Base-by-base conservation (phyloP, 2,113 vertebrate species). In the Podarcis muralis region DNA sequence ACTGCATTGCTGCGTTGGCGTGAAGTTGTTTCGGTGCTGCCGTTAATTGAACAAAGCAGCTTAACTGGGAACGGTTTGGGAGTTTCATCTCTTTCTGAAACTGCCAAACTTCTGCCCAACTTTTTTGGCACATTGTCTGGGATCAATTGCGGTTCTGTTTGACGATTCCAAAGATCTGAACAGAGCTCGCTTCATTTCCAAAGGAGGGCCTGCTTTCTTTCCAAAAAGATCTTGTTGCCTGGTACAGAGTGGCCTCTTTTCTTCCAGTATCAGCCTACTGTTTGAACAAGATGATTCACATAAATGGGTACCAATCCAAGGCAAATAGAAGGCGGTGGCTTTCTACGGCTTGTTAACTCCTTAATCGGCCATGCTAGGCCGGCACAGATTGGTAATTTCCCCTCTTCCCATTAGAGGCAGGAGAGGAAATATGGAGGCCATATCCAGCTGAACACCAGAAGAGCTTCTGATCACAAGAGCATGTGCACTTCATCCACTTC, bases 241-340 rank as follows among this genome's bases (percentile, higher is more conserved):
- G 62, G 13, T 66, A 48, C 57, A 30, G 85, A 87, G 92, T 59
- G 83, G 27, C 88, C 83, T 86, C 87, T 91, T 43, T 32, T n/a
- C 65, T 18, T 25, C 25, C 71, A 30, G 23, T 37, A 35, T 0
- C 53, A 72, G 90, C 8, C 74, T 69, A 48, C 68, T 92, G 82
- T 93, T 93, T 91, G 93, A 88, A 85, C 18, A 13, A 30, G 80
- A 78, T 95, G 94, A 96, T 90, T 95, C 93, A 94, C n/a, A 82
- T 90, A 87, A 79, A 43, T 90, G 94, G 62, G 92, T 48, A 37
- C 20, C 15, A 79, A 85, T 93, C 94, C 94, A 95, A 95, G 85
- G 84, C 87, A 93, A 92, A 94, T 7, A 90, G 65, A 93, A 91
- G 91, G 88, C 81, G 89, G 90, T 4, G 35, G 91, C 87, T 22